Evolutionary conservation across 2,888 invertebrate genomes (phyloP), one percentile per base, ranked within the genome.

Genomic region (Scelioninae gen. 1): DNA sequence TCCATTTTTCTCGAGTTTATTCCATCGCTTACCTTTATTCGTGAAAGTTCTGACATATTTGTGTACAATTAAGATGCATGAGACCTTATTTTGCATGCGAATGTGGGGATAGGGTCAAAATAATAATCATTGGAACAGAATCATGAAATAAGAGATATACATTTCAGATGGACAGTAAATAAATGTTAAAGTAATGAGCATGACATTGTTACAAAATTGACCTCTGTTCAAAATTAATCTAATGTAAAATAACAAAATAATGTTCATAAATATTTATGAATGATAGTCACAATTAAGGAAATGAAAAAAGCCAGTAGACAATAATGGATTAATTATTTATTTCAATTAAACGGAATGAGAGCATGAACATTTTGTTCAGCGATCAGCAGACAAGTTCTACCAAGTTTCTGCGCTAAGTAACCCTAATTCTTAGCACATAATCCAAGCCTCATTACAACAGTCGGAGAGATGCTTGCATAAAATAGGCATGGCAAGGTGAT

Each of bases 401-500:
- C 43, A 32, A 66, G 29, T 45, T 56, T 69, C 29, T 47, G 56
- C 29, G n/a, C 68, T 13, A 45, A 56, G 32, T 56, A 69, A 56
- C 45, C 45, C 68, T 69, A 69, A 69, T 69, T 56, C 68, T 56
- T 56, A 34, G 68, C 55, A 23, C 56, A 69, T 56, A 56, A 69
- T 69, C 47, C 47, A 9, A 56, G 47, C n/a, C 32, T 32, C 1
- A 13, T 23, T 51, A 55, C 11, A 1, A 13, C 66, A 51, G 55
- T 6, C 53, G 31, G 15, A 16, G 34, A 56, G 68, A 31, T 56
- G 45, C 68, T 58, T 58, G 69, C 47, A 69, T 69, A 69, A 58
- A 69, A 69, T 69, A 69, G 69, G 49, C 31, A 69, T 58, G 60
- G 34, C 32, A 60, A 60, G 49, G 60, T 71, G 58, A 60, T 71